phyloP scores from a whole-genome alignment of 37 sponge, comb jelly and placozoan genomes.

The Lycopodina hypogea region DNA sequence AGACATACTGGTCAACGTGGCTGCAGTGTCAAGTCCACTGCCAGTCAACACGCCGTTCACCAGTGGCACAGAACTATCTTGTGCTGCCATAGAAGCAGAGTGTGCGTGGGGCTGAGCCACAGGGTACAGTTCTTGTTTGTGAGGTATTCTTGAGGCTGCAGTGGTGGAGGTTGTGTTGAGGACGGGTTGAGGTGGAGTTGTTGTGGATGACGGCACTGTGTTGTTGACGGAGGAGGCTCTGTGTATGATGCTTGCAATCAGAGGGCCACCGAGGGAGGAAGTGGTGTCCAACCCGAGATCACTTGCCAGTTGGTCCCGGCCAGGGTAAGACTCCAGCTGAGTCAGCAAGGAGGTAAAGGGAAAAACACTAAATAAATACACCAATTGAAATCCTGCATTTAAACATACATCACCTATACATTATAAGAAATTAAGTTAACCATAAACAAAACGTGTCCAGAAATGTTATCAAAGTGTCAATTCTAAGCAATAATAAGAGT shows the following conservation, averaged over 20 bases:
- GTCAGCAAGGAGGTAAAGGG: not conserved
- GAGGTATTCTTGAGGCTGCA: not conserved
- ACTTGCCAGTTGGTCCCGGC: slow-evolving; percentile 23
- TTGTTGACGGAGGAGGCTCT: not conserved
- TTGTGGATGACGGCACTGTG: not conserved
- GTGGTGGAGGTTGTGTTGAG: too few species aligned
- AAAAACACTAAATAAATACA: not conserved
- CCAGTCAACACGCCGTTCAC: too few species aligned
- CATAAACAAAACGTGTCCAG: too few species aligned
- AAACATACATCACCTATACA: not conserved
- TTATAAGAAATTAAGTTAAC: too few species aligned
- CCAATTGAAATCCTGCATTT: not conserved
- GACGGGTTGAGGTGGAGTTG: not conserved
- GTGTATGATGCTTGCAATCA: slow-evolving; percentile 17
- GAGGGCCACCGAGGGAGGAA: slow-evolving; percentile 9
- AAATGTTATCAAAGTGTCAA: not conserved
- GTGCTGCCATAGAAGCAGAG: not conserved
- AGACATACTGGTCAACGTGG: not conserved
- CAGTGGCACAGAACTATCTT: not conserved
- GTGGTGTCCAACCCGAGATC: slow-evolving; percentile 21
- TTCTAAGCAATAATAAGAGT: not conserved
- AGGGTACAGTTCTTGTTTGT: not conserved
- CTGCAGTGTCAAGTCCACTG: not conserved
- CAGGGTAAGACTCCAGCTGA: slow-evolving; percentile 40
- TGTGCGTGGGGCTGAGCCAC: not conserved